Conservation (phyloP, 2,797 vertebrate genomes). For the Pelochelys cantorii region DNA sequence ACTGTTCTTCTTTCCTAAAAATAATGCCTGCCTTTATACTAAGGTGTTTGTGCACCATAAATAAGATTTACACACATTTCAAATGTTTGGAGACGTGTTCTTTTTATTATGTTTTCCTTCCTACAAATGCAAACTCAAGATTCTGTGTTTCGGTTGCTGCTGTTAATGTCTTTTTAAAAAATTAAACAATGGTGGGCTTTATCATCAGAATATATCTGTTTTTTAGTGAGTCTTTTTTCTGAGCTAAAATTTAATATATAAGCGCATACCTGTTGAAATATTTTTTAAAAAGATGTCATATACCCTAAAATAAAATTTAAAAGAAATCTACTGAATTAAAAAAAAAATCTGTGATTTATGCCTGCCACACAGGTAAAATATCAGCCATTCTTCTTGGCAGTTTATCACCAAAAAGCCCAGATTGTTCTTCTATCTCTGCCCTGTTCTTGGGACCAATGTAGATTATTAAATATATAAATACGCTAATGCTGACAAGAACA, state of each 20-base stretch:
- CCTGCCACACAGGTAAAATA: too few species aligned
- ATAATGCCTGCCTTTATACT: neutral
- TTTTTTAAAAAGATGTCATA: too few species aligned
- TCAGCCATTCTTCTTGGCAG: too few species aligned
- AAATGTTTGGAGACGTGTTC: neutral
- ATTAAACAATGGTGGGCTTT: neutral
- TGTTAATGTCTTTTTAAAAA: neutral
- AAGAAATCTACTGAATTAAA: too few species aligned
- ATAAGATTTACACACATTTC: neutral
- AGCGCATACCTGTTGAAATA: too few species aligned
- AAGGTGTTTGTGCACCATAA: neutral
- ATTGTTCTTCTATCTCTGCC: too few species aligned
- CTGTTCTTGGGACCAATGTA: neutral
- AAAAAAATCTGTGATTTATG: too few species aligned
- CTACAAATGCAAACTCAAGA: neutral
- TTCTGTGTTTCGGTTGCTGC: constrained; percentile 7
- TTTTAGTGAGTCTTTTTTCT: neutral
- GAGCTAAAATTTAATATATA: too few species aligned
- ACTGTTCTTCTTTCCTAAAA: constrained; percentile 4
- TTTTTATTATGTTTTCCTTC: constrained; percentile 1
- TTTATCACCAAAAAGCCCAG: too few species aligned
- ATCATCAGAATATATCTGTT: neutral
- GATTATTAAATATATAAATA: neutral
- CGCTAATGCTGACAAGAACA: neutral
- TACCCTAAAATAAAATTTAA: too few species aligned